phyloP scores from a whole-genome alignment of 2,888 invertebrate genomes.

The Volucella inflata region DNA sequence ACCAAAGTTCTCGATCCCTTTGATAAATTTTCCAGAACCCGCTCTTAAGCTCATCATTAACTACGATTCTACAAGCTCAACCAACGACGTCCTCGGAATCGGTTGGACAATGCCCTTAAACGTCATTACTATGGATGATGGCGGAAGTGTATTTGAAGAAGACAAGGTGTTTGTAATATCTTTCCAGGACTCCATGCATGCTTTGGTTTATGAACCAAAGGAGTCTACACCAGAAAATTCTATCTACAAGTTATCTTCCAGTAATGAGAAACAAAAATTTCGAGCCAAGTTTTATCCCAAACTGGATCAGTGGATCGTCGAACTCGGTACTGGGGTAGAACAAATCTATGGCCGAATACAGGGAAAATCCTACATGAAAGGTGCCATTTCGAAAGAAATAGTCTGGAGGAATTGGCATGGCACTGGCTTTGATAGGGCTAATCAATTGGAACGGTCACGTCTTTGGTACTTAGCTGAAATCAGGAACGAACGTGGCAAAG shows the following conservation, averaged over 20 bases:
- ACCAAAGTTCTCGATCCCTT: conserved; percentile 34
- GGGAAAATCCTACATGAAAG: not conserved
- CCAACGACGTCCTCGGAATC: conserved; percentile 24
- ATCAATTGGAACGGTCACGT: conserved; percentile 21
- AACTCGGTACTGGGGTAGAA: conserved; percentile 31
- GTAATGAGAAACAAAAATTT: not conserved
- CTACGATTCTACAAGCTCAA: conserved; percentile 23
- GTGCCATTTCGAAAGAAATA: conserved; percentile 29
- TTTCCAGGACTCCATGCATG: conserved; percentile 27
- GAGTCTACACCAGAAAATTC: conserved; percentile 9
- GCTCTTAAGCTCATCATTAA: conserved; percentile 8
- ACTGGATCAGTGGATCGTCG: conserved; percentile 25
- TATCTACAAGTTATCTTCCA: not conserved
- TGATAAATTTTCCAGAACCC: conserved; percentile 27
- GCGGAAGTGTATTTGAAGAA: conserved; percentile 29
- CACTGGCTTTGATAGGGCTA: conserved; percentile 18
- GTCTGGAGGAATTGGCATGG: conserved; percentile 51
- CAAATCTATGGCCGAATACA: conserved; percentile 31
- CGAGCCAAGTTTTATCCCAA: conserved; percentile 31
- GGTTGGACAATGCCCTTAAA: conserved; percentile 45
- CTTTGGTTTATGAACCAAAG: not conserved
- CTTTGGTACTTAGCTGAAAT: conserved; percentile 46
- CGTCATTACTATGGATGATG: conserved; percentile 34
- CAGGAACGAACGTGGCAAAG: not conserved
- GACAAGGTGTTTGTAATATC: conserved; percentile 12